Base-by-base conservation (phyloP, 2,888 invertebrate genomes). In the Micoletzkya japonica region DNA sequence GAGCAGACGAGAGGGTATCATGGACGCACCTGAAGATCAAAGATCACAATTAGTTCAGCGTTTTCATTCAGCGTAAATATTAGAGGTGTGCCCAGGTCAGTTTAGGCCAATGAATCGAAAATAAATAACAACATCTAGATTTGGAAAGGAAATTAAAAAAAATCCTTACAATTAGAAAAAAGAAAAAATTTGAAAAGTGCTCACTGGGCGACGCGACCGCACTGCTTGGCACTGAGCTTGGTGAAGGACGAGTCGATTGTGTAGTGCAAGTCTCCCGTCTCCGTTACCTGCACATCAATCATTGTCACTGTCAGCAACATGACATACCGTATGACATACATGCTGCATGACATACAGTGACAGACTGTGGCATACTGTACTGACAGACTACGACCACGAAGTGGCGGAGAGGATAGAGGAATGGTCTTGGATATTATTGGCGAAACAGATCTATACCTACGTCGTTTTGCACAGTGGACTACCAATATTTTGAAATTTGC, bases 221-320 rank as follows among this genome's bases (percentile, higher is more conserved):
- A 59, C 30, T 7, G 10, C 7, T 7, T 59, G 6, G 59, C 26
- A 30, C 30, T 56, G 49, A 79, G 68, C 20, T 56, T 70, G 39
- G 76, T 61, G 72, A 79, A 77, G 28, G 73, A 71, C 36, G 72
- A 76, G 72, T 79, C 77, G 57, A 79, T 77, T 26, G 76, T 75
- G 58, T 77, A 76, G 60, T 78, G 76, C 1, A 79, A 69, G n/a
- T 72, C 70, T 4, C 73, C 74, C n/a, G 77, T 75, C 54, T 79
- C 75, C 7, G 64, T 70, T 37, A 54, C 64, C 17, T 30, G n/a
- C 7, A 24, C 7, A 44, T 17, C 44, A 44, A 44, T 44, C 44
- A 44, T 14, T 44, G 20, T 14, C 10, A 44, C 44, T 17, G 20
- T 44, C 10, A 44, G 20, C 10, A 44, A 44, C 20, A 44, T 17